phyloP scores from a whole-genome alignment of 2,797 vertebrate genomes.

The Syngnathus rostellatus region DNA sequence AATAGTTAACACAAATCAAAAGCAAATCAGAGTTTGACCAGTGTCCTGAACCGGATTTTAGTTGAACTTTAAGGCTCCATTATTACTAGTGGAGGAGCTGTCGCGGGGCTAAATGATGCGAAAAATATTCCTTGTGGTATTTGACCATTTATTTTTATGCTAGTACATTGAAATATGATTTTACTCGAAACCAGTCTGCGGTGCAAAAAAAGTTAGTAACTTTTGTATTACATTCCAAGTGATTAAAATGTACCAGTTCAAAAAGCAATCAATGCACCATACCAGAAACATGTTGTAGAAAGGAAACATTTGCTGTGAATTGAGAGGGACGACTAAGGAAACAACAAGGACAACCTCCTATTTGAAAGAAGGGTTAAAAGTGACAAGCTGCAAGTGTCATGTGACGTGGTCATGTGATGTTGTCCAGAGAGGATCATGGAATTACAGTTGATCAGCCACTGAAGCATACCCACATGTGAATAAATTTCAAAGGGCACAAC shows the following conservation, averaged over 20 bases:
- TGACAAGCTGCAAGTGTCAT: conserved; percentile 33
- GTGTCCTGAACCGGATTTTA: neutral
- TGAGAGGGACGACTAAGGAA: neutral
- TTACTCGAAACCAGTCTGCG: too few species aligned
- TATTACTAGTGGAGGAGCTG: neutral
- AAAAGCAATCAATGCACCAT: neutral
- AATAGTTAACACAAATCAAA: too few species aligned
- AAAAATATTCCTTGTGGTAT: too few species aligned
- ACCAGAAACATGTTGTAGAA: neutral
- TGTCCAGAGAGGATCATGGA: conserved; percentile 58
- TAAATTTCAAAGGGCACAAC: conserved; percentile 22
- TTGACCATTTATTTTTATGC: too few species aligned
- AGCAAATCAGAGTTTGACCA: neutral
- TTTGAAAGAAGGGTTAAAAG: neutral
- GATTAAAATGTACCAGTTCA: neutral
- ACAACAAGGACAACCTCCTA: neutral
- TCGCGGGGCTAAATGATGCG: too few species aligned
- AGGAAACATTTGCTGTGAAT: neutral
- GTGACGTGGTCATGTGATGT: conserved; percentile 44
- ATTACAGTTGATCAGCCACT: conserved; percentile 57
- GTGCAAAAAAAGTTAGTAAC: too few species aligned
- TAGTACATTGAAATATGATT: too few species aligned
- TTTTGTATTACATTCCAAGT: too few species aligned
- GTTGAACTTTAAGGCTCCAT: neutral
- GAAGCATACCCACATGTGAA: conserved; percentile 13